Base-by-base conservation (phyloP, 35 echinoderm and acorn worm species). In the Holothuria glaberrima region DNA sequence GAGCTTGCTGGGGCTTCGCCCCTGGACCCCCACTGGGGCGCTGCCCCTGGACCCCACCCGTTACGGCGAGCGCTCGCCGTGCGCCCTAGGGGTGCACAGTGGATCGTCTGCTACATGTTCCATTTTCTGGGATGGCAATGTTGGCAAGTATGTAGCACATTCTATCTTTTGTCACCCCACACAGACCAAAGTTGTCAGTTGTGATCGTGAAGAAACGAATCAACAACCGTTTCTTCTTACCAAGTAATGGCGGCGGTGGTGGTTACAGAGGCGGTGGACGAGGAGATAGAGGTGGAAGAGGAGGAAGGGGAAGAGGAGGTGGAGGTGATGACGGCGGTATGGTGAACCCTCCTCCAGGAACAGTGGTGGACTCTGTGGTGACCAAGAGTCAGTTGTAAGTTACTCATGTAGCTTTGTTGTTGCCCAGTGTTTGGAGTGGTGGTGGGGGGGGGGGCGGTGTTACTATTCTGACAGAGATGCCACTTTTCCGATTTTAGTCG, bases 161-260 rank as follows among this genome's bases (percentile, higher is more conserved):
- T 54, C 16, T 69, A n/a, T 69, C 1, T 21, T 69, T 29, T 69
- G 31, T 36, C 3, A 41, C 35, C 66, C 88, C 79, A 41, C 28
- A 88, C 91, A 93, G 92, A 27, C 90, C 92, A 4, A 88, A 90
- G 64, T 41, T 94, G 5, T 56, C 87, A 7, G 87, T 98, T 25
- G 50, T 98, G 0, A 59, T 98, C 4, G 95, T 98, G 6, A 98
- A 94, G 92, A 98, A 94, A 71, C 62, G 95, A 58, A 94, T 98
- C 87, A 94, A 90, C 68, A 94, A 94, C 74, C 90, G 95, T 17
- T 94, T 98, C 90, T 94, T 94, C 66, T 21, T 74, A 22, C 80
- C 80, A 6, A 22, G 27, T 26, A 61, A 0, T 59, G 80, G 57
- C 2, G 52, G 54, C 28, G 80, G 80, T 14, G 54, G 57, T 60